phyloP scores from a whole-genome alignment of 2,888 invertebrate species.

The Drosophila siamana region DNA sequence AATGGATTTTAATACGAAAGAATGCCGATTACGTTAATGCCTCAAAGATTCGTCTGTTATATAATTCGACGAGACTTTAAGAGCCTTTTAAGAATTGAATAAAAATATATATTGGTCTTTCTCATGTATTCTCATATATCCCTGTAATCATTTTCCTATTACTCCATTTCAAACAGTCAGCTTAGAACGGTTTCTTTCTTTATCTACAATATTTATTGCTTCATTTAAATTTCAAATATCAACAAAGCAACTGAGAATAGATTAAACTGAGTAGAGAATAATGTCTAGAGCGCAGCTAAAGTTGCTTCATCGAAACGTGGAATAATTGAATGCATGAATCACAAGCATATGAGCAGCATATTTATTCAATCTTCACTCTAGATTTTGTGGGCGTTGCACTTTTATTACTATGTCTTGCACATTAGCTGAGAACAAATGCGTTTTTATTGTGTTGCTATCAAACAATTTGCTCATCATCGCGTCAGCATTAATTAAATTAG shows the following conservation, averaged over 20 bases:
- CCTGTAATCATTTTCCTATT: background rate
- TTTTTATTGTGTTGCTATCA: conserved; percentile 27
- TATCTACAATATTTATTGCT: background rate
- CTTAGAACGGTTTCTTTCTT: background rate
- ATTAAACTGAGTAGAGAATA: background rate
- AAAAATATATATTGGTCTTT: background rate
- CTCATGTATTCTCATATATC: no score
- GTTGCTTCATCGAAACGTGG: conserved; percentile 22
- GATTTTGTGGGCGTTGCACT: conserved; percentile 38
- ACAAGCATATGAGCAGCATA: conserved; percentile 7
- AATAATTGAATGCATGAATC: conserved; percentile 46
- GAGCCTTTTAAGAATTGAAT: no score
- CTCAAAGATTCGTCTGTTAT: no score
- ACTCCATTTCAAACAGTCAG: background rate
- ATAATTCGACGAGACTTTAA: no score
- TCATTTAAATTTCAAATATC: conserved; percentile 1
- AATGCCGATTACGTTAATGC: background rate
- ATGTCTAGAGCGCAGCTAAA: background rate
- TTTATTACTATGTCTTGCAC: conserved; percentile 24
- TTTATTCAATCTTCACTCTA: conserved; percentile 14
- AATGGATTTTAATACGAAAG: background rate
- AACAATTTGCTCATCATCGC: conserved; percentile 36
- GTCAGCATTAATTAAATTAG: conserved; percentile 41
- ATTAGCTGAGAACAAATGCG: conserved; percentile 27
- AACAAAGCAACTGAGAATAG: background rate